Evolutionary conservation across 2,113 vertebrate species (phyloP), one percentile per base, ranked within the genome.

Genomic region (Patagioenas fasciata): DNA sequence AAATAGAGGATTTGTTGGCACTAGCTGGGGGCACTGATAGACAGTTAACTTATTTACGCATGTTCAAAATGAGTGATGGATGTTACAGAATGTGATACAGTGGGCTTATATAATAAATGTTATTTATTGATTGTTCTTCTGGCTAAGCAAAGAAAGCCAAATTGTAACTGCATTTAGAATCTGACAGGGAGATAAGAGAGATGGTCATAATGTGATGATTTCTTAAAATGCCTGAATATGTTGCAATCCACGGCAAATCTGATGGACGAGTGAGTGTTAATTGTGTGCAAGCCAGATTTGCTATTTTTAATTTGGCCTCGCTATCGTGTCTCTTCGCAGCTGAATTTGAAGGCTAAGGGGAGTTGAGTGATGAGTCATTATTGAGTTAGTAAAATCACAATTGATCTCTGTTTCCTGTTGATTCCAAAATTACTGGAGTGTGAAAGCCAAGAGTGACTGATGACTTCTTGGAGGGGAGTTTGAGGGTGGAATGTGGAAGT

Each of bases 301-400:
- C 94, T 95, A 80, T 93, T 93, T 95, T 93, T 88, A 95, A 88
- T 97, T 95, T 91, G 97, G 96, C 95, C 91, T 93, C 15, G 70
- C 94, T 94, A 85, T 97, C 91, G 15, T 36, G 85, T 94, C 95
- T 97, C 92, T 90, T 97, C 93, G 21, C 95, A 93, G 97, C 70
- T 95, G 96, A 97, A 91, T 95, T 92, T 61, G 94, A 73, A 91
- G 95, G 95, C 94, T 60, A 82, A 91, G 70, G 91, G 93, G 93
- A 96, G 80, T 78, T 97, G 94, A 81, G 38, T 87, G 96, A 96
- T 97, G 97, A 98, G 94, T 98, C 97, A 97, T 82, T 95, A 80
- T 87, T 67, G 60, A 89, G 94, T 95, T 69, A 61, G 96, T 94
- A 95, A 97, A 96, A 97, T 96, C 88, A 95, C 60, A 93, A 97